Conservation (phyloP, 2,113 vertebrate genomes). For the Paradoxurus hermaphroditus region DNA sequence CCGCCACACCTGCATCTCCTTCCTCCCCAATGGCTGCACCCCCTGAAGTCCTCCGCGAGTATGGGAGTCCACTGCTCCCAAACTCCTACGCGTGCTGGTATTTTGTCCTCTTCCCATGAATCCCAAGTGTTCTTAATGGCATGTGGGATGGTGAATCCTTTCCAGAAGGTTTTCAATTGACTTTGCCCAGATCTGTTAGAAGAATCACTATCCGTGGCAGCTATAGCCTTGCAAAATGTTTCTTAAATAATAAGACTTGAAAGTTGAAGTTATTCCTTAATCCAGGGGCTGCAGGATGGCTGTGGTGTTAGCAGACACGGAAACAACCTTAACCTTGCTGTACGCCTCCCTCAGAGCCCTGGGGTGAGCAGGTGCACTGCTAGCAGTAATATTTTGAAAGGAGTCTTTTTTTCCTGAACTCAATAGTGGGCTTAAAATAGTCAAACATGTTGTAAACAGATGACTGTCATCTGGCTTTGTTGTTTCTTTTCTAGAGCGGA, state of each 20-base stretch:
- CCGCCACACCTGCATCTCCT: not conserved
- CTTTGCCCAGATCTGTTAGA: not conserved
- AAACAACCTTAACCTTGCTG: not conserved
- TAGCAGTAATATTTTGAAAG: not conserved
- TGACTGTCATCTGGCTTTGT: not conserved
- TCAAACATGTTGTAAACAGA: not conserved
- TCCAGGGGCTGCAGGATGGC: not conserved
- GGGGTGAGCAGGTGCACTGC: not conserved
- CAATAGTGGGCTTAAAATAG: not conserved
- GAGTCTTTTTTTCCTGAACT: not conserved
- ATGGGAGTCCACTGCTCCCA: not conserved
- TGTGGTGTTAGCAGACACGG: not conserved
- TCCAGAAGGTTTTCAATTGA: not conserved
- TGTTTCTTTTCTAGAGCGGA: not conserved
- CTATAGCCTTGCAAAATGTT: not conserved
- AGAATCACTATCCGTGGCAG: not conserved
- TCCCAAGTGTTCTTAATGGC: not conserved
- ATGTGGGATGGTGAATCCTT: not conserved
- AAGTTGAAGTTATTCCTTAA: not conserved
- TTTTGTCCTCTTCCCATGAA: not conserved
- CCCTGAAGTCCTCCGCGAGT: not conserved
- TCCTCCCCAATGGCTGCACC: not conserved
- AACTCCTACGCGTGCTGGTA: not conserved
- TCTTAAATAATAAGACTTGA: not conserved
- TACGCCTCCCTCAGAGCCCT: not conserved